Base-by-base conservation (phyloP, 2,113 vertebrate genomes). In the Eptesicus fuscus region DNA sequence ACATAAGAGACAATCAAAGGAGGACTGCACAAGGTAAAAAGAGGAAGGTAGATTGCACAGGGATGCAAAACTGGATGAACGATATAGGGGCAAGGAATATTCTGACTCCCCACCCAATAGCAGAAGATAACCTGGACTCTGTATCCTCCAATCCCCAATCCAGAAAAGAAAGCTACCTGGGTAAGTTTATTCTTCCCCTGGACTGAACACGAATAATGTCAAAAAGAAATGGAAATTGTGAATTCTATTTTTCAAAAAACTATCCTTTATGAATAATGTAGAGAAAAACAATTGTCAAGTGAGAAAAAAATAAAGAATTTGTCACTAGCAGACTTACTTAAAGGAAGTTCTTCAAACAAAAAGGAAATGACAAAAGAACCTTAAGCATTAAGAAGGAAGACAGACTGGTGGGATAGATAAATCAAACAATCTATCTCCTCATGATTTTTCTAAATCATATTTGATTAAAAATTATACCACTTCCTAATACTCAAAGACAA, bases 241-340 rank as follows among this genome's bases (percentile, higher is more conserved):
- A 32, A 70, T 91, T 84, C 37, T 69, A 0, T 40, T 80, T 65
- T 16, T 89, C 59, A 79, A 44, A 73, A 94, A 93, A 56, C 28
- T 71, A 49, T 56, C 44, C 77, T 65, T 93, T 30, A 32, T 25
- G 83, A 91, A 83, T 79, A 17, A 96, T 87, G 49, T 70, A 11
- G 65, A 86, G 94, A 86, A 28, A 82, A 90, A 92, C 47, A 71
- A 85, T 63, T 76, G 61, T 91, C 40, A 83, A 73, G 71, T 23
- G 32, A 90, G 23, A 47, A 40, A 85, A 59, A 83, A 95, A 83
- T 59, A 63, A 85, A 65, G 23, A 73, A 82, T 76, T 1, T n/a
- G 76, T 85, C 30, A 63, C 23, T 63, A 71, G 61, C 10, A 95
- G 77, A 82, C 16, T 51, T 42, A 88, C 37, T 44, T 88, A 67